A percentile compares a stretch with the other conserved stretches of the same genome.
phyloP scores from a whole-genome alignment of 2,888 invertebrate species.

The Saturnia japonica region DNA sequence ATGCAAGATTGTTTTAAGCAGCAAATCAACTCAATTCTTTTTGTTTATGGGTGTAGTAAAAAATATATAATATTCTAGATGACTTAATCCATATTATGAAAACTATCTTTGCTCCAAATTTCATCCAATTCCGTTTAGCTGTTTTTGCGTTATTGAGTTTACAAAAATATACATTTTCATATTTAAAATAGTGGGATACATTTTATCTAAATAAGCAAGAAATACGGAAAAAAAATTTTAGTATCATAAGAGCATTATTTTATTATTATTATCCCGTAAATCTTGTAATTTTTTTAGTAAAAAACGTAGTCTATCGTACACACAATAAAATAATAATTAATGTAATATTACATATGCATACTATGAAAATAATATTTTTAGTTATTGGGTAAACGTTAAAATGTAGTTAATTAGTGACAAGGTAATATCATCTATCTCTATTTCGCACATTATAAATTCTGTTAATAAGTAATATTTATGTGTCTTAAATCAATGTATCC shows the following conservation, averaged over 20 bases:
- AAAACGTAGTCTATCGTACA: no score
- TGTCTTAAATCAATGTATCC: slow-evolving; percentile 18
- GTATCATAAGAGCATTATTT: no score
- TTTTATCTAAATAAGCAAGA: no score
- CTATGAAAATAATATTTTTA: not conserved
- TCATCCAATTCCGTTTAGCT: no score
- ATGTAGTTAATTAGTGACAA: not conserved
- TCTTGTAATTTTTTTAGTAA: no score
- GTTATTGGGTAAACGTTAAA: not conserved
- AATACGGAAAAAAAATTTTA: no score
- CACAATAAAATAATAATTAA: not conserved
- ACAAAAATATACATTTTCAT: no score
- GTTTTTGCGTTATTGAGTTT: no score
- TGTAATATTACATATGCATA: not conserved
- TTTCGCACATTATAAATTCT: not conserved
- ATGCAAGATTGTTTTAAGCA: not conserved
- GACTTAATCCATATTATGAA: no score
- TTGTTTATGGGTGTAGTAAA: not conserved
- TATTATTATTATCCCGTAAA: no score
- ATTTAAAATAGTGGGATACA: no score
- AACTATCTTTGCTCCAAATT: no score
- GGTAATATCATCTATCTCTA: not conserved
- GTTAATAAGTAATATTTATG: slow-evolving; percentile 32
- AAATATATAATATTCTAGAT: not conserved
- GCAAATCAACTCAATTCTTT: not conserved